Evolutionary conservation across 2,888 invertebrate genomes (phyloP), one percentile per base, ranked within the genome.

Genomic region (Lycocerus yunnanus): DNA sequence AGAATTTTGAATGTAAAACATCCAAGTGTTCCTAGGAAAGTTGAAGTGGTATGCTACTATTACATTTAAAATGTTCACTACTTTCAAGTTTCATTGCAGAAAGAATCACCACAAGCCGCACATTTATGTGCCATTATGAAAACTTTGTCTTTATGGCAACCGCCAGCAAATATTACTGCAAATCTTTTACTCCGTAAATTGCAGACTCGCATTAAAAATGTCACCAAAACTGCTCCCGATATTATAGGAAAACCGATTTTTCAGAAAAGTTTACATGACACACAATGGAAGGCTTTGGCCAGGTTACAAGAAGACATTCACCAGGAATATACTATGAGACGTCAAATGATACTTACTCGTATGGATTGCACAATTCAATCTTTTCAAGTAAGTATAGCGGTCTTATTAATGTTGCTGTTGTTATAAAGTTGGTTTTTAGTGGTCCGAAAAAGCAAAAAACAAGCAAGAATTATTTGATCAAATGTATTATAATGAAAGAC

Each of bases 311-410:
- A 90, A 0, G 93, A 95, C 76, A 89, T 98, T 84, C 91, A 91
- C 71, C 90, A 92, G 13, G 98, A 99, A 83, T 99, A 97, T 84
- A 90, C 91, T 80, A 88, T 95, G 75, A 88, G 98, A 67, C 89
- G 97, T 72, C 94, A 97, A 84, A 95, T 97, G 89, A 89, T 99
- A 78, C 88, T 98, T 6, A 97, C 97, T 68, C 90, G 99, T 67
- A 88, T 99, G 43, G 98, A 99, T 86, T 97, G 98, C 75, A 99
- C 99, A 0, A 92, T 99, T 82, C 96, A 97, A 86, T 98, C 98
- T 70, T 99, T 99, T 87, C 93, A 97, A 91, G 96, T 94, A 84
- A 72, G 75, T 20, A 43, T 21, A 68, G 2, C 15, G 3, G 10
- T 24, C 11, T 2, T 27, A 11, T 27, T 13, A 1, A 27, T 14